These are phyloP conservation scores for Xiphias gladius DNA, from an alignment of 2,113 vertebrate genomes.

Conservation along the genomic window DNA sequence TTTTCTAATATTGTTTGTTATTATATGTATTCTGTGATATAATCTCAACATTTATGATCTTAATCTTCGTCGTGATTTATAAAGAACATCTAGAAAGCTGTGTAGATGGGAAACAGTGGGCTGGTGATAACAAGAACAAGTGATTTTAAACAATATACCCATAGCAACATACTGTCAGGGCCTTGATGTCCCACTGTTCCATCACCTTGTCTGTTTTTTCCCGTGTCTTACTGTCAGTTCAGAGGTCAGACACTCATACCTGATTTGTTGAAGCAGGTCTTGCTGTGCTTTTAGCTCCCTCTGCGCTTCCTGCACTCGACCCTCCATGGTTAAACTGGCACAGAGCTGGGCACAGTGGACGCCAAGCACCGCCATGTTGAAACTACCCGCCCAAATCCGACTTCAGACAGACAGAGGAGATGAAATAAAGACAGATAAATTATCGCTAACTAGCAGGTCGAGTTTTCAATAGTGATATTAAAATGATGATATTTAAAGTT, in stretches of 20 bases:
- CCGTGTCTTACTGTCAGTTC: background rate
- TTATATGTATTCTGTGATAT: too few species aligned
- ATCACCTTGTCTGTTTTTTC: too few species aligned
- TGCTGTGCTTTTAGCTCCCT: conserved; percentile 79
- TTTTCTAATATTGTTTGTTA: too few species aligned
- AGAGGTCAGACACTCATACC: conserved; percentile 56
- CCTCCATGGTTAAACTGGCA: conserved; percentile 84
- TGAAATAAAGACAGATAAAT: background rate
- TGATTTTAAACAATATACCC: too few species aligned
- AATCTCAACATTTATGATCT: background rate
- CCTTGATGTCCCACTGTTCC: too few species aligned
- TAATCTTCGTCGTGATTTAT: too few species aligned
- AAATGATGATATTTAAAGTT: background rate
- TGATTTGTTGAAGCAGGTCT: conserved; percentile 78
- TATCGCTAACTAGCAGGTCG: too few species aligned
- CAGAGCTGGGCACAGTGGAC: conserved; percentile 86
- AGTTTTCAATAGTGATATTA: too few species aligned
- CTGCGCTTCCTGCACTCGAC: conserved; percentile 83
- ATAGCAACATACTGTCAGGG: too few species aligned
- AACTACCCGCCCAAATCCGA: conserved; percentile 65
- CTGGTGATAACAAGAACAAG: too few species aligned
- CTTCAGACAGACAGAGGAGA: conserved; percentile 57
- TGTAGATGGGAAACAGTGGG: too few species aligned
- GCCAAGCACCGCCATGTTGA: conserved; percentile 82
- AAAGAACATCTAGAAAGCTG: too few species aligned